phyloP scores from a whole-genome alignment of 2,888 invertebrate genomes.

The Zygaena filipendulae region DNA sequence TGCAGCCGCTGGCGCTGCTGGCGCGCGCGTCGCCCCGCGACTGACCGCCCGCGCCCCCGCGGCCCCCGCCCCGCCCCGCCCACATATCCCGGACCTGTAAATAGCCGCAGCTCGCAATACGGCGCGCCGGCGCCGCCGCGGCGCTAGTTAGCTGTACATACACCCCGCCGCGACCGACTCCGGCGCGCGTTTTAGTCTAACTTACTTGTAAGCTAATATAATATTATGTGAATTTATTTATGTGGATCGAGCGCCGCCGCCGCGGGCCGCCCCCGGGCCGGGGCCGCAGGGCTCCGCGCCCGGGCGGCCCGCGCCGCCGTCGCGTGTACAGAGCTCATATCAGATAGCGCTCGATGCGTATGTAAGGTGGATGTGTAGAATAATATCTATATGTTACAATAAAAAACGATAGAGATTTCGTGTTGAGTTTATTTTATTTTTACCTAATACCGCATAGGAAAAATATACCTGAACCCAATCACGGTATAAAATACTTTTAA shows the following conservation, averaged over 20 bases:
- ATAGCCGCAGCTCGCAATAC: constrained; percentile 10
- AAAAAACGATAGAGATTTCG: constrained; percentile 57
- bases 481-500: no score
- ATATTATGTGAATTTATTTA: constrained; percentile 24
- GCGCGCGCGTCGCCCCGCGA: constrained; percentile 40
- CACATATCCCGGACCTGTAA: constrained; percentile 27
- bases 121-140: constrained; percentile 9
- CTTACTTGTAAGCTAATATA: constrained; percentile 21
- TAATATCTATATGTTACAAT: constrained; percentile 63
- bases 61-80: constrained; percentile 18
- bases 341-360: constrained; percentile 49
- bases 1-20: constrained; percentile 40
- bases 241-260: constrained; percentile 18
- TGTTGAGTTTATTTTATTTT: constrained; percentile 34
- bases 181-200: constrained; percentile 1
- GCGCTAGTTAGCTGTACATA: constrained; percentile 4
- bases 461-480: no score
- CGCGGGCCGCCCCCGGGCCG: constrained; percentile 14
- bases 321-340: constrained; percentile 52
- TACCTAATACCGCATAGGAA: no score
- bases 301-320: constrained; percentile 15
- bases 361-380: constrained; percentile 60
- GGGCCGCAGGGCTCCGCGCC: constrained; percentile 10
- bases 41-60: constrained; percentile 26
- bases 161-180: constrained; percentile 10